These are phyloP conservation scores for Atopsyche davidsoni DNA, from an alignment of 1,140 invertebrate species.

Conservation along the genomic window DNA sequence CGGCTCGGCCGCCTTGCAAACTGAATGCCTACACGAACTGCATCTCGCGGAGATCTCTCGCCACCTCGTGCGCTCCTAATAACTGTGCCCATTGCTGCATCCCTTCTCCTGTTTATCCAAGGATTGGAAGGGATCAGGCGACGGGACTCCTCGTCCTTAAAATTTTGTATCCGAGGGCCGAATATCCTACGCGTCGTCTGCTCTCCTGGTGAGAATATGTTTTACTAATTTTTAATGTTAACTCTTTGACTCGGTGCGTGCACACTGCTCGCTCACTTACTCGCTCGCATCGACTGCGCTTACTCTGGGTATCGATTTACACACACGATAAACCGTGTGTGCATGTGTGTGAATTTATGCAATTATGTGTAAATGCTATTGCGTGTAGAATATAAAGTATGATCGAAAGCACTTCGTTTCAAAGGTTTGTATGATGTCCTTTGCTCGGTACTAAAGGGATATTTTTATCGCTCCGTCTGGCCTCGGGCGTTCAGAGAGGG, in stretches of 20 bases:
- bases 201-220: constrained; percentile 19
- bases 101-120: constrained; percentile 25
- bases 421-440: too few relatives aligned
- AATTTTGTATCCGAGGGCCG: constrained; percentile 6
- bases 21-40: constrained; percentile 17
- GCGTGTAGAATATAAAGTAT: too few relatives aligned
- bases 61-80: constrained; percentile 21
- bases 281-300: background rate
- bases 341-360: too few relatives aligned
- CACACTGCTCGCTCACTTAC: too few relatives aligned
- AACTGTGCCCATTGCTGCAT: constrained; percentile 28
- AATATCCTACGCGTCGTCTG: constrained; percentile 12
- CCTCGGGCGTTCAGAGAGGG: too few relatives aligned
- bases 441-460: too few relatives aligned
- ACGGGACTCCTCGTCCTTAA: constrained; percentile 24
- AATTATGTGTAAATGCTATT: too few relatives aligned
- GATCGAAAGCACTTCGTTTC: too few relatives aligned
- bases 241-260: background rate
- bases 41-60: constrained; percentile 12
- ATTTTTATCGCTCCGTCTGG: too few relatives aligned
- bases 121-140: constrained; percentile 23
- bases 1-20: background rate
- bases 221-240: constrained; percentile 28
- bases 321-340: too few relatives aligned
- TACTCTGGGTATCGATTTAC: too few relatives aligned